phyloP scores from a whole-genome alignment of 2,113 vertebrate species.

The Periophthalmus modestus region DNA sequence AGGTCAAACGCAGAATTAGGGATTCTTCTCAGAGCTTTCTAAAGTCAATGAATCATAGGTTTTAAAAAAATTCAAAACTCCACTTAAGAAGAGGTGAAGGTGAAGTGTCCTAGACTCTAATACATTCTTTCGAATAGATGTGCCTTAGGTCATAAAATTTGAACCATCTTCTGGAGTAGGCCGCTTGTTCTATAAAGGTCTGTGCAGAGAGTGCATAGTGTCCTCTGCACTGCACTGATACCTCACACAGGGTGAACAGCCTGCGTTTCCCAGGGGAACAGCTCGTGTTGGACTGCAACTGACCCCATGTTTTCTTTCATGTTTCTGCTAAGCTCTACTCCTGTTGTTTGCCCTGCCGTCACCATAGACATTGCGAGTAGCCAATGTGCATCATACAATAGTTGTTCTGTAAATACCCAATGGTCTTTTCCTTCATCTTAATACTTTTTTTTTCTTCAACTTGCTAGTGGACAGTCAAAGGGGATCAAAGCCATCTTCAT shows the following conservation, averaged over 20 bases:
- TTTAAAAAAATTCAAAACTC: slow-evolving; percentile 41
- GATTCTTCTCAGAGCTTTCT: slow-evolving; percentile 26
- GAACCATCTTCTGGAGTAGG: not conserved
- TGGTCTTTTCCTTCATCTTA: slow-evolving; percentile 58
- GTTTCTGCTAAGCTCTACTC: slow-evolving; percentile 42
- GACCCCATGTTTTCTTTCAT: slow-evolving; percentile 50
- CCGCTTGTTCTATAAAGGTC: slow-evolving; percentile 6
- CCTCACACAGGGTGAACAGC: slow-evolving; percentile 32
- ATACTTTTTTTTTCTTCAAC: slow-evolving; percentile 32
- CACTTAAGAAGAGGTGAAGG: slow-evolving; percentile 32
- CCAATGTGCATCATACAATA: slow-evolving; percentile 38
- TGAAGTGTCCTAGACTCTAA: slow-evolving; percentile 33
- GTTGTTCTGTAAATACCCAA: slow-evolving; percentile 56
- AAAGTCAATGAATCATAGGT: slow-evolving; percentile 39
- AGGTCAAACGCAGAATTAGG: slow-evolving; percentile 34
- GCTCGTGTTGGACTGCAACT: slow-evolving; percentile 36
- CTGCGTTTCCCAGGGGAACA: slow-evolving; percentile 18
- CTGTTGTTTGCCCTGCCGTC: slow-evolving; percentile 56
- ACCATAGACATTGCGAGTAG: slow-evolving; percentile 35
- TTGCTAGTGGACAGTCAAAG: slow-evolving; percentile 43
- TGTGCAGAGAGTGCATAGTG: slow-evolving; percentile 9
- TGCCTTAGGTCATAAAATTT: not conserved
- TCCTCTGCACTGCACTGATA: slow-evolving; percentile 6
- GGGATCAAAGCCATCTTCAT: slow-evolving; percentile 56
- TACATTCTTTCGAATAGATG: not conserved